Evolutionary conservation across 1,140 invertebrate genomes (phyloP), one percentile per base, ranked within the genome.

Genomic region (Drosophila sp.): DNA sequence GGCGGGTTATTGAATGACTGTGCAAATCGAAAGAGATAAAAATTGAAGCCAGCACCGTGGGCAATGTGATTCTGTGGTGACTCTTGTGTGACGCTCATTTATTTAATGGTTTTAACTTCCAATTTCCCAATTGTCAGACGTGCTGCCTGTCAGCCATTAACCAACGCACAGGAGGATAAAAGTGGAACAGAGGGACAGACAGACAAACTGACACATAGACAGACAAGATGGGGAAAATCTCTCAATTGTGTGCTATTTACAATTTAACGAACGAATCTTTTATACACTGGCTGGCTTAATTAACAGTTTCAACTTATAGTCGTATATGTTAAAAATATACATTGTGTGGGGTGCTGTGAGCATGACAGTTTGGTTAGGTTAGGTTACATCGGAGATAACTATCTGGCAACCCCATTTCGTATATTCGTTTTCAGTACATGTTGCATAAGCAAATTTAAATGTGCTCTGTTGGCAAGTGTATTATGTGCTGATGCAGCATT

Each of bases 71-170:
- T 66, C 70, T 72, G 70, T 58, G 70, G 70, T 67, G 63, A 63
- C 64, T 75, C 59, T 75, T 64, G 75, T 76, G 78, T 86, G 82
- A 86, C 83, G 81, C 83, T 89, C 83, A 87, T 89, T 87, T 87
- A 87, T 87, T 87, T 87, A 87, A 87, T 87, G 83, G 83, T 82
- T 89, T 84, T 89, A 87, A 89, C 83, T 87, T 87, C 83, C 83
- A 82, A 89, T 87, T 89, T 89, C 86, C 76, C 83, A 87, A 86
- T 86, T 87, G 83, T 89, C 83, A 83, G 76, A 76, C 82, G 82
- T 86, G 83, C 82, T 62, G 70, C 56, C 63, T 62, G 77, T 48
- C 64, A 59, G 76, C 78, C 82, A 89, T 89, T 87, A 89, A 82
- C 76, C 75, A 75, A 54, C 7, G 36, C 38, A 34, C n/a, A 14